These are phyloP conservation scores for Sceloporus tristichus DNA, from an alignment of 2,113 vertebrate genomes.

Conservation along the genomic window DNA sequence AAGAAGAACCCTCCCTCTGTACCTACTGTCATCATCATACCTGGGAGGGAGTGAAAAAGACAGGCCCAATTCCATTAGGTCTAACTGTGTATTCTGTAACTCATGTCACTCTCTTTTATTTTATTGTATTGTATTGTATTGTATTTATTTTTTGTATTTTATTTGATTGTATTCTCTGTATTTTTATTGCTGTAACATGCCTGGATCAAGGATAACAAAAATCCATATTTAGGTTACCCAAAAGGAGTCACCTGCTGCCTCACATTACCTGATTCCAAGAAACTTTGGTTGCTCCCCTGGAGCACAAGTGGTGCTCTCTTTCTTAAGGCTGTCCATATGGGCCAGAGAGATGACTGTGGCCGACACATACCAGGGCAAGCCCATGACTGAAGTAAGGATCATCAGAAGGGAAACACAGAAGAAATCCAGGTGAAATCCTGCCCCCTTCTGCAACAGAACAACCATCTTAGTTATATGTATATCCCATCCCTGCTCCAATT, in stretches of 20 bases:
- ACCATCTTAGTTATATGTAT: background rate
- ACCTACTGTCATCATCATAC: too few species aligned
- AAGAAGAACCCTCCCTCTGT: too few species aligned
- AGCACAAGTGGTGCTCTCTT: conserved; percentile 72
- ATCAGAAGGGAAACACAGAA: conserved; percentile 82
- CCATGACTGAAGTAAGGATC: conserved; percentile 72
- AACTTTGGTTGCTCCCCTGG: conserved; percentile 77
- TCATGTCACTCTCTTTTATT: too few species aligned
- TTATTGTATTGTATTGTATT: too few species aligned
- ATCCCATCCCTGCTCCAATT: background rate
- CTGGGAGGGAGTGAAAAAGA: too few species aligned
- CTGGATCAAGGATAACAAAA: background rate
- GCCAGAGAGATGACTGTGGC: conserved; percentile 84
- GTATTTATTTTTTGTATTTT: too few species aligned
- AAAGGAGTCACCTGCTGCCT: conserved; percentile 68
- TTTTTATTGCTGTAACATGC: too few species aligned
- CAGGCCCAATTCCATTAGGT: too few species aligned
- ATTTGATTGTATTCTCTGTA: too few species aligned
- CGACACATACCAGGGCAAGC: conserved; percentile 85
- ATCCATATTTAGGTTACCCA: background rate
- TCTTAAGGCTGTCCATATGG: conserved; percentile 84
- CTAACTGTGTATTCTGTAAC: too few species aligned
- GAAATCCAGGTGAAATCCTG: conserved; percentile 85
- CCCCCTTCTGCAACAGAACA: conserved; percentile 78
- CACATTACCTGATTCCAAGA: conserved; percentile 81